Base-by-base conservation (phyloP, 2,888 invertebrate genomes). In the Polia nebulosa region DNA sequence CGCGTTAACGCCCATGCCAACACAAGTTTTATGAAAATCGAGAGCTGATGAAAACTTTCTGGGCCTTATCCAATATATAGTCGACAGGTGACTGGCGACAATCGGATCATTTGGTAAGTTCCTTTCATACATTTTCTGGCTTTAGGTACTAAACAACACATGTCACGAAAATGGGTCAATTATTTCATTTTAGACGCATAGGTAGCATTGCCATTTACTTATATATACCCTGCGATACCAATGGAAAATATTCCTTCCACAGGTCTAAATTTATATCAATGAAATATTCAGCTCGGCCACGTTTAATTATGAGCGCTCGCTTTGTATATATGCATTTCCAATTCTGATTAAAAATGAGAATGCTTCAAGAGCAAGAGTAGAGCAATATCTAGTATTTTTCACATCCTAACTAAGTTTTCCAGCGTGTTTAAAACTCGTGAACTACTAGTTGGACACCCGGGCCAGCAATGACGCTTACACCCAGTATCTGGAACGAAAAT, bases 251-350 rank as follows among this genome's bases (percentile, higher is more conserved):
- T 25, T 20, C 13, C 22, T 27, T 13, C 9, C 9, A 32, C 8
- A n/a, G 29, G 22, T 44, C 17, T 32, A 29, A 44, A n/a, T 17
- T 44, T 9, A 20, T n/a, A 34, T 11, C 27, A 25, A 25, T 66
- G 9, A 25, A 41, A 61, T 57, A 72, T 49, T 58, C 36, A 25
- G 20, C 47, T 58, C 22, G 20, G n/a, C 44, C 22, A 15, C 9
- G 20, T 44, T 66, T 57, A 47, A 66, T 39, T 53, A 60, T 13
- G 45, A 45, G 51, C 32, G n/a, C 25, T 15, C 55, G 47, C 27
- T 36, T 32, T 27, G 13, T 34, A 25, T n/a, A 34, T 20, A 60
- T 53, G 41, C 53, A 59, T 49, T 51, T 63, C 29, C 17, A 59
- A 55, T 45, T 39, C 34, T n/a, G 20, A 32, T 63, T 63, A 27